Evolutionary conservation across 2,113 vertebrate species (phyloP).

Genomic region (Lophotis ruficrista): DNA sequence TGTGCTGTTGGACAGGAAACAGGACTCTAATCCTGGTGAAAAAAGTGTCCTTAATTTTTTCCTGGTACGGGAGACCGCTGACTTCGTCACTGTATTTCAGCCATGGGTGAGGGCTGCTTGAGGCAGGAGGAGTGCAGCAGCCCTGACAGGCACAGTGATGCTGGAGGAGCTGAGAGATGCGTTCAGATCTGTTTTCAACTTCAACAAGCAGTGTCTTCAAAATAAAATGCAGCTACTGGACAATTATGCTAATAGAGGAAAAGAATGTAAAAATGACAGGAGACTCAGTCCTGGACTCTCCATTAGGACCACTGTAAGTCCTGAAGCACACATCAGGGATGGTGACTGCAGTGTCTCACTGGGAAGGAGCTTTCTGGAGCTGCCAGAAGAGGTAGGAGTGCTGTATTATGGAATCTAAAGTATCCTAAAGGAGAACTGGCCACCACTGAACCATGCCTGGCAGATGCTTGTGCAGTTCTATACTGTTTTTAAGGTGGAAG

Average conservation of each 20-base stretch:
- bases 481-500: background rate
- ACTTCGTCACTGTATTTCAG: background rate
- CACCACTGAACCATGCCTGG: background rate
- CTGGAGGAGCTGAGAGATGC: background rate
- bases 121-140: background rate
- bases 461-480: background rate
- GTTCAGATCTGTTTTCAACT: background rate
- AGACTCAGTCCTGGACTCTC: background rate
- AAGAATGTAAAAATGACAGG: background rate
- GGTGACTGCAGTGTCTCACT: background rate
- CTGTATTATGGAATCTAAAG: background rate
- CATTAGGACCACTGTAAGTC: background rate
- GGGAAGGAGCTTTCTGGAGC: background rate
- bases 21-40: background rate
- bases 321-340: background rate
- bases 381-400: background rate
- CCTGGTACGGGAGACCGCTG: background rate
- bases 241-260: background rate
- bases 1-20: background rate
- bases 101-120: fast-evolving
- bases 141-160: fast-evolving
- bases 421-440: background rate
- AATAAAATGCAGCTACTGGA: background rate
- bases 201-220: background rate
- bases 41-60: background rate